Evolutionary conservation across 2,888 invertebrate species (phyloP).

Genomic region (Lymantria monacha): DNA sequence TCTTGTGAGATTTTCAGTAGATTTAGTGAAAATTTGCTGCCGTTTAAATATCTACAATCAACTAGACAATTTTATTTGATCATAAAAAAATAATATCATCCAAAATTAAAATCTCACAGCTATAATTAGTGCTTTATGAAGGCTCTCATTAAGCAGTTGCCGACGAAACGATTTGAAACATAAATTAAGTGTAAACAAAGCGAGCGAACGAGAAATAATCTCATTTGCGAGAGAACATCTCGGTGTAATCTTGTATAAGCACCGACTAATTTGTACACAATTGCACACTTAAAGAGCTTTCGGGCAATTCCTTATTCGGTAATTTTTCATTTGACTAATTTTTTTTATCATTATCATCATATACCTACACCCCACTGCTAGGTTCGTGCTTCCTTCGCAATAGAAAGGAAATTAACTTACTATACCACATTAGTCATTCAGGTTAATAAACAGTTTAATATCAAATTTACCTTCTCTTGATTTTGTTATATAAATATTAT

Average conservation of each 20-base stretch:
- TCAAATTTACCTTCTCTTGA: no score
- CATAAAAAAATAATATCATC: background rate
- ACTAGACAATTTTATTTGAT: background rate
- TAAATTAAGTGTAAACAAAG: slow-evolving; percentile 33
- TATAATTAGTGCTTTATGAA: slow-evolving; percentile 28
- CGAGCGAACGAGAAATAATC: slow-evolving; percentile 32
- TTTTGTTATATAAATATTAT: no score
- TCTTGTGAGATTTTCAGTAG: no score
- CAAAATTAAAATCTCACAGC: slow-evolving; percentile 18
- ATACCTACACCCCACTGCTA: no score
- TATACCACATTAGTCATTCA: no score
- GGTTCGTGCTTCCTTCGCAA: no score
- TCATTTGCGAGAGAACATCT: slow-evolving; percentile 38
- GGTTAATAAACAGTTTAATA: no score
- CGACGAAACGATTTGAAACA: slow-evolving; percentile 29
- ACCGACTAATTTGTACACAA: slow-evolving; percentile 47
- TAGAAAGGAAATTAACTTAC: no score
- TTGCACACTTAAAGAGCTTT: slow-evolving; percentile 34
- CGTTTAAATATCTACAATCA: background rate
- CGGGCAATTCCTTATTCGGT: slow-evolving; percentile 12
- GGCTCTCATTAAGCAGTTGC: slow-evolving; percentile 31
- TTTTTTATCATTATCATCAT: background rate
- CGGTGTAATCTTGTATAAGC: slow-evolving; percentile 47
- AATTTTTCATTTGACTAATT: background rate
- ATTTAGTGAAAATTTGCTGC: no score